A percentile compares a stretch with the other conserved stretches of the same genome.
phyloP scores from a whole-genome alignment of 2,113 vertebrate genomes.

The Nyctereutes procyonoides region DNA sequence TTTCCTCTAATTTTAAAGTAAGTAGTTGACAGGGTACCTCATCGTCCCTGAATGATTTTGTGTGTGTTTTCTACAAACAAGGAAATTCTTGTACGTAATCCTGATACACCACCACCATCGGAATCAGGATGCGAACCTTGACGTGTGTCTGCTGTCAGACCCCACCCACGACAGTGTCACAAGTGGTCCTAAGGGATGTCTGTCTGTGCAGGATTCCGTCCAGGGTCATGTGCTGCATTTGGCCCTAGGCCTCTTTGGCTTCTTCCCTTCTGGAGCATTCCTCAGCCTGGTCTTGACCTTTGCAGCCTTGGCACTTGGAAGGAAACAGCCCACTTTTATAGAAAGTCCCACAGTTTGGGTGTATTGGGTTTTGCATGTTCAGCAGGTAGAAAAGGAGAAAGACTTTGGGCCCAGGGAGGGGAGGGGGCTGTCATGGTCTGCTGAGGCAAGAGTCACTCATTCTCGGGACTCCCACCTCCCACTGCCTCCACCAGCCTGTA shows the following conservation, averaged over 20 bases:
- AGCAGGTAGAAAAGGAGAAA: neutral
- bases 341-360: neutral
- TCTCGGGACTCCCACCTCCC: rapidly evolving
- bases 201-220: neutral
- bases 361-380: neutral
- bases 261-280: neutral
- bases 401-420: rapidly evolving
- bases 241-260: neutral
- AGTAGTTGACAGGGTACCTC: neutral
- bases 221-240: rapidly evolving
- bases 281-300: neutral
- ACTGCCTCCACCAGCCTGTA: neutral
- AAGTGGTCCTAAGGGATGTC: neutral
- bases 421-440: too few relatives aligned
- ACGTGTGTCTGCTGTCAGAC: rapidly evolving
- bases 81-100: neutral
- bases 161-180: too few relatives aligned
- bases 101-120: too few relatives aligned
- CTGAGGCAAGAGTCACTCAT: neutral
- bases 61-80: neutral
- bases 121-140: neutral
- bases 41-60: neutral
- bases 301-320: neutral
- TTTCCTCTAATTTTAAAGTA: neutral
- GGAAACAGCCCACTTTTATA: neutral